A percentile compares a stretch with the other conserved stretches of the same genome.
These are phyloP conservation scores for Tetramorium bicarinatum DNA, from an alignment of 2,888 invertebrate genomes.

Conservation along the genomic window DNA sequence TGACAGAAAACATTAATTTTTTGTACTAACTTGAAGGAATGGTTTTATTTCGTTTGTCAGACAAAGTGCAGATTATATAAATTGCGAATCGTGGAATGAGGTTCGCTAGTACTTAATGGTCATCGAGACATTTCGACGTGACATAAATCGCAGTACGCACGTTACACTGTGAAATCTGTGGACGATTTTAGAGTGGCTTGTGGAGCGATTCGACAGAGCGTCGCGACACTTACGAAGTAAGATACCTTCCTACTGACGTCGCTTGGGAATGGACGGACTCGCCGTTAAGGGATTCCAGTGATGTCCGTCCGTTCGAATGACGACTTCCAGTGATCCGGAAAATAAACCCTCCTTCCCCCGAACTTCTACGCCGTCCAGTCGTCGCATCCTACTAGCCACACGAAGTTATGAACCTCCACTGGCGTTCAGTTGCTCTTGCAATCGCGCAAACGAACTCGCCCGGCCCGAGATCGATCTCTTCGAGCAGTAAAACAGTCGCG, in stretches of 20 bases:
- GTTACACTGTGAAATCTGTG: conserved; percentile 37
- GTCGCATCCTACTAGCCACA: conserved; percentile 31
- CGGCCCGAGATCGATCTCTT: conserved; percentile 53
- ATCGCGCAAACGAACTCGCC: conserved; percentile 52
- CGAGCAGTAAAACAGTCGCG: conserved; percentile 55
- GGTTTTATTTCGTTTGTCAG: neutral
- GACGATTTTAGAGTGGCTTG: conserved; percentile 27
- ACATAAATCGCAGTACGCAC: conserved; percentile 50
- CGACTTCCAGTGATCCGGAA: conserved; percentile 81
- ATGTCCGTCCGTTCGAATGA: conserved; percentile 81
- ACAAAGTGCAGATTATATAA: neutral
- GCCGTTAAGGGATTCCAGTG: conserved; percentile 80
- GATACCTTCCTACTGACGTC: conserved; percentile 65
- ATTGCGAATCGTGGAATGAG: neutral
- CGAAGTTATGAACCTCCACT: conserved; percentile 73
- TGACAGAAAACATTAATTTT: neutral
- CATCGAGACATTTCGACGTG: conserved; percentile 28
- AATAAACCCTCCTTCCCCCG: conserved; percentile 76
- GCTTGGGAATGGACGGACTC: conserved; percentile 73
- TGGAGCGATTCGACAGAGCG: conserved; percentile 40
- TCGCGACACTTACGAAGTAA: conserved; percentile 63
- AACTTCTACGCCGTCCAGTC: conserved; percentile 27
- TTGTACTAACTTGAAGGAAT: neutral
- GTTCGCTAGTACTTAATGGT: neutral
- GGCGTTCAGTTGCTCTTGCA: conserved; percentile 55